Evolutionary conservation across 2,797 vertebrate genomes (phyloP), one percentile per base, ranked within the genome.

Genomic region (Myotis myotis): DNA sequence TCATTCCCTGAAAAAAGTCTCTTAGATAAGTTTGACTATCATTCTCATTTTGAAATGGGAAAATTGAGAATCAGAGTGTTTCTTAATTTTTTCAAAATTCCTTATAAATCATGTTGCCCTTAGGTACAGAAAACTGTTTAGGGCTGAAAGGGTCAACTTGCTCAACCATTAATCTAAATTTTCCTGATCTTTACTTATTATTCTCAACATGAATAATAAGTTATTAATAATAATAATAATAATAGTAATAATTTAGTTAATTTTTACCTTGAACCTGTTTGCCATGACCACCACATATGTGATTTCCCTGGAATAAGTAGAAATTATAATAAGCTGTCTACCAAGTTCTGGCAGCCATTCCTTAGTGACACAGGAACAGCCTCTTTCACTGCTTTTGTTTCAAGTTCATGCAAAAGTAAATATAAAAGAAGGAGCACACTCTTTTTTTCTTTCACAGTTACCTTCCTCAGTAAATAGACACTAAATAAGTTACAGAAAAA

Each of bases 291-390:
- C 66, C 13, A 49, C 81, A 15, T 51, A 20, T 13, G 55, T 79
- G 33, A 51, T 93, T 94, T 93, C 95, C 70, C 55, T 78, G 38
- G 15, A 78, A 70, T 82, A 38, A 87, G 9, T 4, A 89, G 68
- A 70, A 53, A 70, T 44, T 38, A 2, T 36, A 51, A 41, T 16
- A 28, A 12, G 62, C 15, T 79, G 17, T 78, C 8, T 12, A 25
- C 2, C 9, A 17, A 78, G 6, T 75, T 7, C 19, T 76, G n/a
- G 47, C 55, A 41, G 4, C 41, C 41, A 28, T 33, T 89, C 30
- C 23, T 80, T 1, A 1, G 13, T n/a, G 33, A 47, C 19, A 12
- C 16, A 12, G 33, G 84, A 90, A n/a, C 6, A 74, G 0, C 3
- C 17, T 62, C 16, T 86, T 53, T 86, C 3, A 5, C 19, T 88